A percentile compares a stretch with the other conserved stretches of the same genome.
Evolutionary conservation across 2,888 invertebrate species (phyloP).

Genomic region (Pteria penguin): DNA sequence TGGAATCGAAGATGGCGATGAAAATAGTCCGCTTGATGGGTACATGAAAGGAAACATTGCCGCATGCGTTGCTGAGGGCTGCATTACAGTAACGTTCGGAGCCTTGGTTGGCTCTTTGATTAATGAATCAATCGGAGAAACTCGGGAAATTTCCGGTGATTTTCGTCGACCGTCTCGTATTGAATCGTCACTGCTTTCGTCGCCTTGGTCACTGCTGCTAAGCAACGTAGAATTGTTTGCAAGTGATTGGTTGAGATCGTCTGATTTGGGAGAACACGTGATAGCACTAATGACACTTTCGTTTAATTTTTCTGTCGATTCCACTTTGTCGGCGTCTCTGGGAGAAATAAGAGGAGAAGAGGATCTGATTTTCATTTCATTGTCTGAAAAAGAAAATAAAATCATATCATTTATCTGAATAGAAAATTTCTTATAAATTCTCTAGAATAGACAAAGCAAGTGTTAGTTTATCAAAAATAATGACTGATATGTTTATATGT

Average conservation of each 20-base stretch:
- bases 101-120: constrained; percentile 68
- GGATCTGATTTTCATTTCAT: not conserved
- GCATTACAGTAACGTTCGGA: constrained; percentile 93
- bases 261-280: constrained; percentile 16
- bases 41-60: constrained; percentile 95
- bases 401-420: too few species aligned
- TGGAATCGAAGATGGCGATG: constrained; percentile 83
- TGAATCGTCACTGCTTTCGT: constrained; percentile 37
- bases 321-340: not conserved
- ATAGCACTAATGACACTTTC: constrained; percentile 7
- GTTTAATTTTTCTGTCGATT: not conserved
- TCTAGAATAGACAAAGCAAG: too few species aligned
- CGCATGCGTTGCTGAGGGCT: constrained; percentile 92
- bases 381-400: too few species aligned
- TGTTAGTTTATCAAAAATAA: too few species aligned
- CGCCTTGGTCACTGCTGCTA: constrained; percentile 26
- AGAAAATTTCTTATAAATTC: too few species aligned
- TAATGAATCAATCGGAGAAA: constrained; percentile 36
- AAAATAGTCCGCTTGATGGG: constrained; percentile 85
- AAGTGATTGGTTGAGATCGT: constrained; percentile 34
- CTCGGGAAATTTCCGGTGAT: constrained; percentile 43
- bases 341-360: not conserved
- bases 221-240: constrained; percentile 27
- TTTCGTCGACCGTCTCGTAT: constrained; percentile 36
- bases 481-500: too few species aligned